Evolutionary conservation across 2,888 invertebrate genomes (phyloP).

Genomic region (Hecatera dysodea): DNA sequence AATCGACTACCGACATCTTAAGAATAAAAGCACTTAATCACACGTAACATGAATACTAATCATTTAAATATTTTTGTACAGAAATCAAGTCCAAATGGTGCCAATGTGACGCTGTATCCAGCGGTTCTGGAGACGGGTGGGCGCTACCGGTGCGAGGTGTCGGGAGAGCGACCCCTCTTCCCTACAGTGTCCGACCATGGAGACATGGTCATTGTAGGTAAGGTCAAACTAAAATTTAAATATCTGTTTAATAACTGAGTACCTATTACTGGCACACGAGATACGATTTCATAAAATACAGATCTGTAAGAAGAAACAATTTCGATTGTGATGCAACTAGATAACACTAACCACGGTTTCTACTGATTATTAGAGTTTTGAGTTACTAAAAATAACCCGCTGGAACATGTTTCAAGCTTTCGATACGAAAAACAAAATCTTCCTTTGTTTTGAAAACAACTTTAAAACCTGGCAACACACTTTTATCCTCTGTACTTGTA

Average conservation of each 20-base stretch:
- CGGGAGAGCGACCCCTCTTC: conserved; percentile 94
- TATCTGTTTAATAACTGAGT: too few relatives aligned
- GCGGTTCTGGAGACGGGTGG: conserved; percentile 94
- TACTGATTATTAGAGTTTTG: not conserved
- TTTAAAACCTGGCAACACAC: not conserved
- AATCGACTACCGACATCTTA: not conserved
- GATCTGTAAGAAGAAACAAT: not conserved
- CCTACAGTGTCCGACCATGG: conserved; percentile 94
- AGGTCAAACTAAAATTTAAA: conserved; percentile 68
- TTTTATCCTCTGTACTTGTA: not conserved
- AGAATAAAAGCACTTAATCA: conserved; percentile 15
- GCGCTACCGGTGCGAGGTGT: conserved; percentile 94
- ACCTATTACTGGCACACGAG: too few relatives aligned
- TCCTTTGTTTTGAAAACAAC: not conserved
- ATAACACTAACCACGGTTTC: not conserved
- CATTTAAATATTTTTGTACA: conserved; percentile 68
- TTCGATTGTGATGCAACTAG: not conserved
- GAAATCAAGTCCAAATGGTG: conserved; percentile 92
- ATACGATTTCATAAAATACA: not conserved
- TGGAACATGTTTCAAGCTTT: not conserved
- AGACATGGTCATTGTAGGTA: conserved; percentile 94
- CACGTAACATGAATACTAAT: conserved; percentile 36
- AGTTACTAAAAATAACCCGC: not conserved
- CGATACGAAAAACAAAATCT: not conserved
- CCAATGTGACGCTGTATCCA: conserved; percentile 92